Base-by-base conservation (phyloP, 2,888 invertebrate species). In the Caenorhabditis imperialis region DNA sequence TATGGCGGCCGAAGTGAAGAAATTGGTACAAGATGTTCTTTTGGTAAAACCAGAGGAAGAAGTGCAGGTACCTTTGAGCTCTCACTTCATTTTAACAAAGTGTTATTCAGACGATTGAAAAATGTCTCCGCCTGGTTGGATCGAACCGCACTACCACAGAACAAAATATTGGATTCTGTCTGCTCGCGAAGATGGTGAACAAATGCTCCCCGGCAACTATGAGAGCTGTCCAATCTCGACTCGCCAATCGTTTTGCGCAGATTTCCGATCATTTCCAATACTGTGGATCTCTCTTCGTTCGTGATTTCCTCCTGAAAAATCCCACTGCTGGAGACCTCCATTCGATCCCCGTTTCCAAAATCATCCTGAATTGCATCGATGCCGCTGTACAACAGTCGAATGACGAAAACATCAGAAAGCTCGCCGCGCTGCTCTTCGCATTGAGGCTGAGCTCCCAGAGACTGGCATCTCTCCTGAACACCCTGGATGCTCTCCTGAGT, bases 311-410 rank as follows among this genome's bases (percentile, higher is more conserved):
- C 18, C 20, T 71, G 12, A 62, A 65, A 42, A 78, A 78, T 69
- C 74, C 77, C 0, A 53, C 71, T 51, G 30, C 63, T 10, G 77
- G 79, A 12, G 79, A 80, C 12, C 58, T 80, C 16, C 76, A 80
- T 25, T 38, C 62, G 1, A n/a, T 20, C 1, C 33, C 37, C 1
- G 63, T 71, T 4, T 47, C 40, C 40, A 57, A 50, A 22, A 72
- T 71, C 30, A 58, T 78, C 12, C 25, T 69, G 8, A 50, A 65
- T 30, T 35, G 25, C 2, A 44, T 80, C 8, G 79, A 79, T 47
- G 57, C 54, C 10, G 74, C 53, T 16, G 54, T 69, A 8, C 38
- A 50, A 14, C n/a, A n/a, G n/a, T 48, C 74, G n/a, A 40, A 38
- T 4, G 61, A 74, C 30, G 20, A 27, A 4, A 51, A 40, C 1